Evolutionary conservation across 92 coral and sea anemone genomes (phyloP).

Genomic region (Pocillopora grandis): DNA sequence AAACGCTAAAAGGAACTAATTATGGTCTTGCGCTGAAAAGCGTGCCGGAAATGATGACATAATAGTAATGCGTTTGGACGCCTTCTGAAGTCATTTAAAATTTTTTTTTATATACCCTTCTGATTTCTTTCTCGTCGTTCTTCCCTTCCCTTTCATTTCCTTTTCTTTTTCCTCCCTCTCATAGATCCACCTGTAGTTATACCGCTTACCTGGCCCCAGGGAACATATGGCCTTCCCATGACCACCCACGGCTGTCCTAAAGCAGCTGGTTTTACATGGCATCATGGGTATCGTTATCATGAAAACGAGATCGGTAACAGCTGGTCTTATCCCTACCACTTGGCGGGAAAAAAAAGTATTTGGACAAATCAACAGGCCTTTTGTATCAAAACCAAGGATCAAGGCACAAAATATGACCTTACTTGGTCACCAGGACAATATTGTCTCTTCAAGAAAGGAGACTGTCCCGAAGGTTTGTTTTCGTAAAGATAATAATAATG

Average conservation of each 20-base stretch:
- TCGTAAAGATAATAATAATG: too few species aligned
- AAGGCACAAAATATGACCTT: slow-evolving; percentile 15
- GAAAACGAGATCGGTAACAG: slow-evolving; percentile 45
- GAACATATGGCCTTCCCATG: slow-evolving; percentile 67
- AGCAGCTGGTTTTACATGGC: slow-evolving; percentile 48
- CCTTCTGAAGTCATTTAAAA: too few species aligned
- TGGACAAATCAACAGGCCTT: slow-evolving; percentile 32
- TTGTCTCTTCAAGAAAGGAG: slow-evolving; percentile 60
- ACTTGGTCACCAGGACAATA: slow-evolving; percentile 51
- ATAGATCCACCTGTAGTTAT: slow-evolving; percentile 35
- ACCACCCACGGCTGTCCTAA: slow-evolving; percentile 47
- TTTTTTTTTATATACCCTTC: too few species aligned
- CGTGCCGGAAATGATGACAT: too few species aligned
- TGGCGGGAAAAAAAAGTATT: slow-evolving; percentile 15
- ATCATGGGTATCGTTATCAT: slow-evolving; percentile 50
- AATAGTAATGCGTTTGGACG: too few species aligned
- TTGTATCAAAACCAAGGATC: slow-evolving; percentile 45
- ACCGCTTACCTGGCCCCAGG: slow-evolving; percentile 64
- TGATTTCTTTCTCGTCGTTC: too few species aligned
- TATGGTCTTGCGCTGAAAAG: too few species aligned
- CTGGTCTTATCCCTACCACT: slow-evolving; percentile 38
- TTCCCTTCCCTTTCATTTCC: too few species aligned
- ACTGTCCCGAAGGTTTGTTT: slow-evolving; percentile 2
- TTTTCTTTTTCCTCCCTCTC: neutral
- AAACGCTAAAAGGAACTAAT: too few species aligned